Base-by-base conservation (phyloP, 1,140 invertebrate species). In the Cryptotermes secundus region DNA sequence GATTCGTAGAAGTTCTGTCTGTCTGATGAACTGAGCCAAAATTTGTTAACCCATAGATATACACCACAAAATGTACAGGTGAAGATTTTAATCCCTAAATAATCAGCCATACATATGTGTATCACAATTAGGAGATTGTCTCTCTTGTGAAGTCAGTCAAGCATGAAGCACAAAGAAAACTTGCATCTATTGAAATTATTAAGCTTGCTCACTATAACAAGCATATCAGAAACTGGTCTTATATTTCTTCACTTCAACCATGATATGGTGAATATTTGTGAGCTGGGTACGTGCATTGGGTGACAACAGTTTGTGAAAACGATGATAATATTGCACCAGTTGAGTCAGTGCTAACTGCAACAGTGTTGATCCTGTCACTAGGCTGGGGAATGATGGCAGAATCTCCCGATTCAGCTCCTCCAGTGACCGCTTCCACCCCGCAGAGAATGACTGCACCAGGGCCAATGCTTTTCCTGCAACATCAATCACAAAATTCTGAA, bases 161-260 rank as follows among this genome's bases (percentile, higher is more conserved):
- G n/a, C 12, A 49, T 49, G 45, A 49, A 14, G 22, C 45, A 49
- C 45, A 49, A 3, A 49, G 16, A 19, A n/a, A n/a, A n/a, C n/a
- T n/a, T 38, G 45, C 14, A 49, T 49, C 3, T 49, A 49, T 49
- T 19, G 3, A 19, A 0, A 19, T 49, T 49, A 19, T 19, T 3
- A 49, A 19, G 16, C 19, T 19, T 49, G 45, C 45, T 49, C 45
- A 49, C 3, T 49, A 22, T 14, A 42, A 42, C 38, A 49, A 19
- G 19, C 19, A 49, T 38, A n/a, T 84, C 45, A 84, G 31, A 84
- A 84, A 45, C 45, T 97, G 87, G 93, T 97, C 93, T 97, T 99
- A 90, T 99, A 99, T 92, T 99, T 99, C 90, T 99, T 99, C 79
- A 99, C 96, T 92, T 99, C 98, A 4, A 99, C 97, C 97, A 99